phyloP scores from a whole-genome alignment of 2,888 invertebrate genomes.

The Troilus luridus region DNA sequence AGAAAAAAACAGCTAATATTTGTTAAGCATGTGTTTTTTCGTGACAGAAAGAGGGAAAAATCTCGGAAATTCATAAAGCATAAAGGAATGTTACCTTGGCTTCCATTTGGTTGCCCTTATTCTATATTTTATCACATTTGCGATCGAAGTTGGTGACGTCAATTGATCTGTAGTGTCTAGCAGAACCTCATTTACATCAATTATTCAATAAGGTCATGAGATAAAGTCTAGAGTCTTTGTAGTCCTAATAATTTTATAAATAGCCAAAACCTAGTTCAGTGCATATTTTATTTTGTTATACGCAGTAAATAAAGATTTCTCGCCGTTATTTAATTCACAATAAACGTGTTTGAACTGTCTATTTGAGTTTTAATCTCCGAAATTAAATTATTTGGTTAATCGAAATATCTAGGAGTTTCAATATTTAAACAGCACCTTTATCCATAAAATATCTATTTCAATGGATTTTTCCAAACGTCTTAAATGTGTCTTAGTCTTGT shows the following conservation, averaged over 20 bases:
- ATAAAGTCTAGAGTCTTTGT: conserved; percentile 11
- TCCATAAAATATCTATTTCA: no score
- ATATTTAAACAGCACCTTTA: no score
- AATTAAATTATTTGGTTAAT: background rate
- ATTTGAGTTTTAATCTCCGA: background rate
- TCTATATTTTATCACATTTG: conserved; percentile 13
- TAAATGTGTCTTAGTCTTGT: no score
- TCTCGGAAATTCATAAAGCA: background rate
- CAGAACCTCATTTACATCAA: conserved; percentile 20
- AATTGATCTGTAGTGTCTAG: conserved; percentile 31
- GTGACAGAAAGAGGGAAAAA: background rate
- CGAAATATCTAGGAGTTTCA: background rate
- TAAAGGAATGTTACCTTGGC: background rate
- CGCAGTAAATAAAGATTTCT: background rate
- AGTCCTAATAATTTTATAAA: background rate
- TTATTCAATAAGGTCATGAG: conserved; percentile 30
- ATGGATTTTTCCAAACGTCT: no score
- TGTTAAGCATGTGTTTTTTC: no score
- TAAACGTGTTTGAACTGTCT: background rate
- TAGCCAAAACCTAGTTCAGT: background rate
- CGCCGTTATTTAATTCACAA: background rate
- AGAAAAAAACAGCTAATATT: no score
- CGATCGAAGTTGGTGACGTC: conserved; percentile 42
- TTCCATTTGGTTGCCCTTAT: background rate
- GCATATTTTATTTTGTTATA: background rate